Percentiles rank a stretch among this genome's conserved stretches.
phyloP scores from a whole-genome alignment of 1,140 invertebrate genomes.

The Drosophila seguyi region DNA sequence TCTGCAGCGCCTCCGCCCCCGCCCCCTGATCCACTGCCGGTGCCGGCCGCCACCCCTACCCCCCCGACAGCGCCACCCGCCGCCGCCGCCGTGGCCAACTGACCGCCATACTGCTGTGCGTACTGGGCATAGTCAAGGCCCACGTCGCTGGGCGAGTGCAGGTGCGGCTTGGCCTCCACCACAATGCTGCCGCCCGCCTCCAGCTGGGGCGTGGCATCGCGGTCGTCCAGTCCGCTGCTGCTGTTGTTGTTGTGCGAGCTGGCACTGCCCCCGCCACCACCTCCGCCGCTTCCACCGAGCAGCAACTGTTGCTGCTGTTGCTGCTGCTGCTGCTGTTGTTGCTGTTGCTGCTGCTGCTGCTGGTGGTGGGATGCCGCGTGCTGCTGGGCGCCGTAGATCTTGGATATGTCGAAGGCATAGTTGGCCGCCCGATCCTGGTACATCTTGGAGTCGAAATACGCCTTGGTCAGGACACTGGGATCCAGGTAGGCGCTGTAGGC shows the following conservation, averaged over 20 bases:
- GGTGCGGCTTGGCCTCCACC: slow-evolving; percentile 73
- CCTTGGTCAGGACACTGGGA: slow-evolving; percentile 91
- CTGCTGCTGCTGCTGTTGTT: slow-evolving; percentile 70
- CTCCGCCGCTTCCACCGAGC: slow-evolving; percentile 42
- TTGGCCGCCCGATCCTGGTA: slow-evolving; percentile 91
- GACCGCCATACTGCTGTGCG: slow-evolving; percentile 84
- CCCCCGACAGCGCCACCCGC: slow-evolving; percentile 60
- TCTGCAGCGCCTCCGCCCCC: slow-evolving; percentile 86
- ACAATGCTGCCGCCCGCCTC: slow-evolving; percentile 56
- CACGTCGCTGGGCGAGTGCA: slow-evolving; percentile 78
- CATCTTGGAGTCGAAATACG: slow-evolving; percentile 92
- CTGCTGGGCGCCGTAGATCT: slow-evolving; percentile 87
- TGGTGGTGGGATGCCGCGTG: slow-evolving; percentile 76
- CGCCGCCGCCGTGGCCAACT: slow-evolving; percentile 64
- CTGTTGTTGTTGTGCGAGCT: slow-evolving; percentile 79
- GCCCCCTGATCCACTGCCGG: slow-evolving; percentile 58
- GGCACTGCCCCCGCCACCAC: slow-evolving; percentile 63
- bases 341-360: slow-evolving; percentile 73
- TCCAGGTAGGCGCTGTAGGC: slow-evolving; percentile 88
- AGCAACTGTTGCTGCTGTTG: slow-evolving; percentile 68
- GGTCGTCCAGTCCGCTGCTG: slow-evolving; percentile 72
- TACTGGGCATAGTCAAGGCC: slow-evolving; percentile 82
- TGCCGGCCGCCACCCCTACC: slow-evolving; percentile 64
- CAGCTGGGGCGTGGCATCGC: slow-evolving; percentile 80
- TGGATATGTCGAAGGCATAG: slow-evolving; percentile 89